Percentiles rank a stretch among this genome's conserved stretches.
phyloP scores from a whole-genome alignment of 2,888 invertebrate species.

The Hypena proboscidalis region DNA sequence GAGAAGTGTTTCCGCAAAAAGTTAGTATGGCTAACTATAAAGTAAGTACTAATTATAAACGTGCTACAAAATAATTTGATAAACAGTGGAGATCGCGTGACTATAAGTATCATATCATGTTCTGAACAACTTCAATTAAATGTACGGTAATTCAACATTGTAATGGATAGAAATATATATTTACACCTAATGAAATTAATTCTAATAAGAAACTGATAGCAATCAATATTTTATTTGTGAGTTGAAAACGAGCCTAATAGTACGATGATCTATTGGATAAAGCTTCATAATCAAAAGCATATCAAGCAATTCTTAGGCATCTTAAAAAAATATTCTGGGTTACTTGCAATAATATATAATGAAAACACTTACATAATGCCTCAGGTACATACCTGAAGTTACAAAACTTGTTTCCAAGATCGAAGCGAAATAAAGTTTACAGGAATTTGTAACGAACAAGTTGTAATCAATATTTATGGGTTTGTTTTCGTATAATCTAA shows the following conservation, averaged over 20 bases:
- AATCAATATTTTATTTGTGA: too few species aligned
- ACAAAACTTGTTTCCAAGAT: constrained; percentile 10
- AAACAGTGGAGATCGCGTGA: constrained; percentile 29
- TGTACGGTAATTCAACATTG: constrained; percentile 20
- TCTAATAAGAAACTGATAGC: neutral
- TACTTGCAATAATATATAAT: too few species aligned
- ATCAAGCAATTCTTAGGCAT: too few species aligned
- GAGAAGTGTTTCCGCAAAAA: neutral
- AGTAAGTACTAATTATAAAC: constrained; percentile 17
- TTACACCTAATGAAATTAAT: neutral
- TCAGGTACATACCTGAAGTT: neutral
- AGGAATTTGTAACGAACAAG: constrained; percentile 13
- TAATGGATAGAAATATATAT: constrained; percentile 2
- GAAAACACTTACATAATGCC: too few species aligned
- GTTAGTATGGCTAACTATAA: constrained; percentile 8
- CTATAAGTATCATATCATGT: constrained; percentile 33
- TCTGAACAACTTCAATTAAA: constrained; percentile 26
- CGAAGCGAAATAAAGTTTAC: constrained; percentile 20
- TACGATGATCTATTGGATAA: too few species aligned
- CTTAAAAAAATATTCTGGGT: too few species aligned
- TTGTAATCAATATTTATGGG: constrained; percentile 39
- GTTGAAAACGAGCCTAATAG: too few species aligned
- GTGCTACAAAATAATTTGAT: constrained; percentile 21
- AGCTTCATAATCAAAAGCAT: too few species aligned
- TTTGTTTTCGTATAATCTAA: constrained; percentile 38